Percentiles rank a stretch among this genome's conserved stretches.
Evolutionary conservation across 2,797 vertebrate species (phyloP).

Genomic region (Strix occidentalis): DNA sequence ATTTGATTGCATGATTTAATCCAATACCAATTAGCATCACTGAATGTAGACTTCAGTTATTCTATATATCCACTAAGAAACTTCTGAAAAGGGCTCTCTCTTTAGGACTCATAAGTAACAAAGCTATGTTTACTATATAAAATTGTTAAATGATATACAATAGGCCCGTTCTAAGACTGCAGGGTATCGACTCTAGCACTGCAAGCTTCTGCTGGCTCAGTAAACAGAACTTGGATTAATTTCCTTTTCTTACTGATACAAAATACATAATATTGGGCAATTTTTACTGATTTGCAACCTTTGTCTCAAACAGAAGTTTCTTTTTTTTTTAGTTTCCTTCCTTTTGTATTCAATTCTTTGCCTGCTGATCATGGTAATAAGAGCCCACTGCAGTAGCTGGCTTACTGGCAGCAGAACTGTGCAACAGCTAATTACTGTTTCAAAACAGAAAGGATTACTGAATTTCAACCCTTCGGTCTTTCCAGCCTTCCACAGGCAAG

Average conservation of each 20-base stretch:
- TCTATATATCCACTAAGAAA: not conserved
- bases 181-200: not conserved
- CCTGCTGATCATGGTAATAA: not conserved
- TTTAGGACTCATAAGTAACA: not conserved
- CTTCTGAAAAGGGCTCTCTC: not conserved
- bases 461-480: conserved; percentile 7
- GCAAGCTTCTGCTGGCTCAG: not conserved
- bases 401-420: not conserved
- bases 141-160: not conserved
- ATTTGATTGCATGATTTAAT: not conserved
- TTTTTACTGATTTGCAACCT: not conserved
- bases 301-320: not conserved
- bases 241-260: not conserved
- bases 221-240: not conserved
- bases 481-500: not conserved
- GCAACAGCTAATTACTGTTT: conserved; percentile 22
- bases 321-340: not conserved
- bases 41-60: not conserved
- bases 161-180: not conserved
- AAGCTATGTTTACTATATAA: not conserved
- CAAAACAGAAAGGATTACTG: not conserved
- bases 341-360: not conserved
- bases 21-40: not conserved
- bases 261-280: not conserved
- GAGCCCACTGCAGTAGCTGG: not conserved